Conservation (phyloP, 2,797 vertebrate species). For the Tenualosa ilisha region DNA sequence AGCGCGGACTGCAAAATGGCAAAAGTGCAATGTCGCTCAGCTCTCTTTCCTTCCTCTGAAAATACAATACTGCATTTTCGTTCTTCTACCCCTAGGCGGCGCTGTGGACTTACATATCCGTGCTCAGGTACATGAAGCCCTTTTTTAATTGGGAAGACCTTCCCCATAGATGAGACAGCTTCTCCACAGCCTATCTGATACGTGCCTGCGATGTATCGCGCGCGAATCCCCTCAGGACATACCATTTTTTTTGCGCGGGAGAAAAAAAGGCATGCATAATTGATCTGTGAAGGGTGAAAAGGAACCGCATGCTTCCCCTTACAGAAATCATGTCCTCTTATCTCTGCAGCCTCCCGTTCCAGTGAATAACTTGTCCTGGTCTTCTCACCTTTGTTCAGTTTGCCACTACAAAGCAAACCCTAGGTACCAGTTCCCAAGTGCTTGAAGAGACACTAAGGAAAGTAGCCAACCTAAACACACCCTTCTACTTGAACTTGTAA, state of each 20-base stretch:
- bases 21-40: not conserved
- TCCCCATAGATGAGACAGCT: slow-evolving; percentile 22
- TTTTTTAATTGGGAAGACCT: not conserved
- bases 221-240: slow-evolving; percentile 18
- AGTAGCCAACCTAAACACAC: not conserved
- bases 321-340: slow-evolving; percentile 9
- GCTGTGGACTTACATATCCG: slow-evolving; percentile 28
- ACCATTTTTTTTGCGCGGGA: slow-evolving; percentile 26
- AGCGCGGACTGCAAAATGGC: not conserved
- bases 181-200: slow-evolving; percentile 31
- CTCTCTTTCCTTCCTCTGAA: not conserved
- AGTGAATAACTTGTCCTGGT: not conserved
- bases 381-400: not conserved
- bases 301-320: slow-evolving; percentile 19
- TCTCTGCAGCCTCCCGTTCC: not conserved
- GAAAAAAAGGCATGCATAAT: slow-evolving; percentile 37
- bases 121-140: not conserved
- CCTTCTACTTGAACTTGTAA: not conserved
- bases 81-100: slow-evolving; percentile 32
- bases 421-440: not conserved
- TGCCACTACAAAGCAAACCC: not conserved
- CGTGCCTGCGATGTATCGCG: slow-evolving; percentile 11
- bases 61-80: not conserved
- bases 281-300: slow-evolving; percentile 26
- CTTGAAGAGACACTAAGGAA: not conserved